Base-by-base conservation (phyloP, 2,888 invertebrate genomes). In the Drosophila atroscutellata region DNA sequence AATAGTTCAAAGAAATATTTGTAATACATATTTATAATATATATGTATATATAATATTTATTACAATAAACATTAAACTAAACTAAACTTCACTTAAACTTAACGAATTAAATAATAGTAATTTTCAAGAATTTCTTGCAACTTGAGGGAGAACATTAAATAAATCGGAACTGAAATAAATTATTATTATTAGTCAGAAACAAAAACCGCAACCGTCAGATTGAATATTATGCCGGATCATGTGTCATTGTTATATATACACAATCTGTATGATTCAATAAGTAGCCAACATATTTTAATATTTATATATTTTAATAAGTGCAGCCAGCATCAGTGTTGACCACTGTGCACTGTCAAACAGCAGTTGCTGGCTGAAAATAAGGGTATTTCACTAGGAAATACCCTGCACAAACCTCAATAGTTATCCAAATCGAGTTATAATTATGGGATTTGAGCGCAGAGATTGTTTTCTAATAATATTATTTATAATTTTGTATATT, bases 341-440 rank as follows among this genome's bases (percentile, higher is more conserved):
- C 76, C 76, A 77, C 80, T 75, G 76, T 77, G 70, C 75, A 47
- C 28, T 36, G 60, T 51, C 36, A 42, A 28, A 42, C 2, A 51
- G 56, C 50, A 15, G 24, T 37, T 34, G 20, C 2, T 18, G 18
- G 9, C 49, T 45, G 4, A 9, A 55, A 24, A 18, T 37, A 37
- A 6, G 24, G 11, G 18, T 34, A 47, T 47, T 26, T 26, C 32
- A 34, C 59, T n/a, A 2, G 0, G 2, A 20, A 26, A 37, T 77
- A 64, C 50, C 36, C 77, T 56, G 20, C 34, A 32, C 8, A 18
- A 18, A 20, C 6, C 7, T 24, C 2, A 52, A 34, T 18, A 24
- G 5, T 9, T 42, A 3, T 7, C 2, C 7, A 42, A 7, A 13
- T 20, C 6, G 6, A 2, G 7, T 2, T 7, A 20, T 3, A 13